Conservation (phyloP, 2,888 invertebrate genomes). For the Mythimna impura region DNA sequence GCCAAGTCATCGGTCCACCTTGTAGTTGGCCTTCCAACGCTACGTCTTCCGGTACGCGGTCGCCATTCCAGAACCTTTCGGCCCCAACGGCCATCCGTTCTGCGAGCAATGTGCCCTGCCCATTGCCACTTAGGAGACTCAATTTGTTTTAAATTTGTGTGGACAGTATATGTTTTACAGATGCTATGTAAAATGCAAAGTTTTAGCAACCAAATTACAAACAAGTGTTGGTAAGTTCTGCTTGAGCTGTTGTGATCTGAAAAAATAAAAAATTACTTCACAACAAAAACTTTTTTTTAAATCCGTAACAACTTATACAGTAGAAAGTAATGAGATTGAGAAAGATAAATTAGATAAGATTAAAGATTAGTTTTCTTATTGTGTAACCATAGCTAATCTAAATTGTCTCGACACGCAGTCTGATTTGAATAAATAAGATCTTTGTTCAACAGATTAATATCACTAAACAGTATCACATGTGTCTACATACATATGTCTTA, state of each 20-base stretch:
- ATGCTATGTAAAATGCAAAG: no score
- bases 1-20: no score
- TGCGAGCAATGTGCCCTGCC: no score
- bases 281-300: not conserved
- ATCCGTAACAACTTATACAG: not conserved
- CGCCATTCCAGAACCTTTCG: no score
- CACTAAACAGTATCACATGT: not conserved
- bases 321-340: not conserved
- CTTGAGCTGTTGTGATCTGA: not conserved
- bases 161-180: no score
- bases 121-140: no score
- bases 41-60: no score
- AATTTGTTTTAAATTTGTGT: no score
- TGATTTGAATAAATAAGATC: slow-evolving; percentile 9
- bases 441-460: slow-evolving; percentile 1
- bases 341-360: slow-evolving; percentile 13
- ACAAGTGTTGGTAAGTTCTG: no score
- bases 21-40: no score
- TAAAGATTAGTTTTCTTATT: slow-evolving; percentile 2
- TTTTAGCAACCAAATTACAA: no score
- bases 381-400: not conserved
- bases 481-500: not conserved
- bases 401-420: slow-evolving; percentile 16
- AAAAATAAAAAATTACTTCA: not conserved
- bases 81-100: no score